These are phyloP conservation scores for Athalia circularis DNA, from an alignment of 2,888 invertebrate genomes.

Conservation along the genomic window DNA sequence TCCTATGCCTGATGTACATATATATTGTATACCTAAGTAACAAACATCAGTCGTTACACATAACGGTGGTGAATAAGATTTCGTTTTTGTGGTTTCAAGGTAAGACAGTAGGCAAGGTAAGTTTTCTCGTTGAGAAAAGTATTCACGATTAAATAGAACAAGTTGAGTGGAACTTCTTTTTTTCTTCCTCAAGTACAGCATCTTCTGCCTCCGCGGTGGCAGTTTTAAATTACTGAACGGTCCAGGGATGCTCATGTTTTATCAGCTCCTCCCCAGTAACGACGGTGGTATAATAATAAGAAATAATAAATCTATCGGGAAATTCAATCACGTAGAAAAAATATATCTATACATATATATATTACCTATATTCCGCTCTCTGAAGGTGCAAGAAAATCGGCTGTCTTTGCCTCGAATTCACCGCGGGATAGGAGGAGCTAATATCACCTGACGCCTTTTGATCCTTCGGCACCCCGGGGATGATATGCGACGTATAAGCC, in stretches of 20 bases:
- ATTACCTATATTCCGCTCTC: too few relatives aligned
- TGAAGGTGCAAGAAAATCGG: not conserved
- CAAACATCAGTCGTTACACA: not conserved
- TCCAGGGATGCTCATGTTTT: too few relatives aligned
- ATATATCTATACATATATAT: too few relatives aligned
- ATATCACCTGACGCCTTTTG: constrained; percentile 19
- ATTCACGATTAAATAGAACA: not conserved
- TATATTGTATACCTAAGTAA: not conserved
- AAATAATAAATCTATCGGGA: too few relatives aligned
- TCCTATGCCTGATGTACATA: not conserved
- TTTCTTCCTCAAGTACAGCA: too few relatives aligned
- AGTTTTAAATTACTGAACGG: too few relatives aligned
- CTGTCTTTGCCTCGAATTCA: not conserved
- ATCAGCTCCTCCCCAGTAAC: too few relatives aligned
- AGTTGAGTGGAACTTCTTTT: too few relatives aligned
- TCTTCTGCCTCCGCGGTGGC: too few relatives aligned
- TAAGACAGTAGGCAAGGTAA: not conserved
- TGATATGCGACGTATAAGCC: not conserved
- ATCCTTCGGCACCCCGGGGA: constrained; percentile 15
- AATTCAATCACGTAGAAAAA: too few relatives aligned
- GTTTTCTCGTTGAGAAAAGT: constrained; percentile 12
- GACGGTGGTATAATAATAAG: too few relatives aligned
- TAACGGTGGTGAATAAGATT: not conserved
- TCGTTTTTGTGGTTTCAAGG: not conserved
- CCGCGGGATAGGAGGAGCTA: not conserved